Percentiles rank a stretch among this genome's conserved stretches.
Conservation (phyloP, 2,888 invertebrate genomes). For the Mechanitis messenoides region DNA sequence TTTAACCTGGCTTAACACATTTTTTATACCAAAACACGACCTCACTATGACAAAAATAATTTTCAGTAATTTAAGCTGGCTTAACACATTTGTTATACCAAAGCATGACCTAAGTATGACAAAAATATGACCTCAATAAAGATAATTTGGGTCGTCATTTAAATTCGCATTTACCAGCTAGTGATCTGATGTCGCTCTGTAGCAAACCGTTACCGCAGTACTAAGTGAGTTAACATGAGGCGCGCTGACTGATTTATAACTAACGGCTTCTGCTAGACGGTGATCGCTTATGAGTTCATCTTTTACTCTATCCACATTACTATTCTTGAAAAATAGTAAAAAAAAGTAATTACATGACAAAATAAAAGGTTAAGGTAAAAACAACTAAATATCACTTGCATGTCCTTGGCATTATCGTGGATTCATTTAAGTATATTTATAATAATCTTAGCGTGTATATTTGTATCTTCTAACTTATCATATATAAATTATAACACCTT, state of each 20-base stretch:
- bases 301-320: not conserved
- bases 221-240: slow-evolving; percentile 18
- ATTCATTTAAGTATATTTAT: not conserved
- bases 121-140: not conserved
- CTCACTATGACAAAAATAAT: no score
- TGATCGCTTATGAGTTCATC: slow-evolving; percentile 5
- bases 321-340: not conserved
- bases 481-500: slow-evolving; percentile 11
- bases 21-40: no score
- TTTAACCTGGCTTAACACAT: not conserved
- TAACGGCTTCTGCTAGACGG: slow-evolving; percentile 16
- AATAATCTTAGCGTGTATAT: not conserved
- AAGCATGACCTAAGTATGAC: no score
- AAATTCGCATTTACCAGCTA: slow-evolving; percentile 9
- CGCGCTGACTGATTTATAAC: slow-evolving; percentile 5
- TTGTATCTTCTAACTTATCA: no score
- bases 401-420: not conserved
- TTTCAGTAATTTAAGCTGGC: no score
- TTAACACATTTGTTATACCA: no score
- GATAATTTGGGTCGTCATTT: not conserved
- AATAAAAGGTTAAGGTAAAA: no score
- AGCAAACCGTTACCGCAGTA: slow-evolving; percentile 16
- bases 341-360: not conserved
- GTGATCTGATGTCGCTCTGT: slow-evolving; percentile 10
- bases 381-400: not conserved